Evolutionary conservation across 2,888 invertebrate genomes (phyloP), one percentile per base, ranked within the genome.

Genomic region (Merodon equestris): DNA sequence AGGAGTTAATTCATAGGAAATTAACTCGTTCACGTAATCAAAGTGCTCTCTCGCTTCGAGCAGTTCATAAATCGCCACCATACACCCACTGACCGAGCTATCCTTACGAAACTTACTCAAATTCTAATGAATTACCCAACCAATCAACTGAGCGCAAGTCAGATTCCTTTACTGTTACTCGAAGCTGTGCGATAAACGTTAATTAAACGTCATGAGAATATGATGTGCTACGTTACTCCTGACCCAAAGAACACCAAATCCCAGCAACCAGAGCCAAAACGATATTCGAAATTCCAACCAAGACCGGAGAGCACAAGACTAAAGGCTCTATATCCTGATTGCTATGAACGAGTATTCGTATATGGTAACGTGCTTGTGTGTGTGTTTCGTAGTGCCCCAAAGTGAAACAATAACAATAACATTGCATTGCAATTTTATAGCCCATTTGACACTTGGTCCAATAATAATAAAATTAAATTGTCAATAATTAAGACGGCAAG

Each of bases 401-500:
- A 79, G 79, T 79, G 79, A 79, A 79, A 79, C 79, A 79, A 79
- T 79, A 79, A 79, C 79, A 74, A 64, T 79, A 79, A 79, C 79
- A 74, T 79, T 74, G 74, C 79, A 79, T 79, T 79, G 79, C 79
- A 79, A 79, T 79, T 79, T 79, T 79, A 79, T 79, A 79, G 79
- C 68, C 68, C 74, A 79, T 79, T 79, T 79, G 79, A 79, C 79
- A 79, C 79, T 79, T 68, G 79, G 79, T 79, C 79, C 79, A 79
- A 79, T 79, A 79, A 79, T 79, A 79, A 79, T 79, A 79, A 79
- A 79, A 79, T 79, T 79, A 79, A 79, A 79, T 74, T 79, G 79
- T 64, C 63, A 79, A 79, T 79, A 79, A 79, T 79, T 79, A 79
- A 79, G 79, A 79, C 54, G 74, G 74, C 73, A 79, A 79, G 79